Conservation (phyloP, 2,888 invertebrate genomes). For the Erynnis tages region DNA sequence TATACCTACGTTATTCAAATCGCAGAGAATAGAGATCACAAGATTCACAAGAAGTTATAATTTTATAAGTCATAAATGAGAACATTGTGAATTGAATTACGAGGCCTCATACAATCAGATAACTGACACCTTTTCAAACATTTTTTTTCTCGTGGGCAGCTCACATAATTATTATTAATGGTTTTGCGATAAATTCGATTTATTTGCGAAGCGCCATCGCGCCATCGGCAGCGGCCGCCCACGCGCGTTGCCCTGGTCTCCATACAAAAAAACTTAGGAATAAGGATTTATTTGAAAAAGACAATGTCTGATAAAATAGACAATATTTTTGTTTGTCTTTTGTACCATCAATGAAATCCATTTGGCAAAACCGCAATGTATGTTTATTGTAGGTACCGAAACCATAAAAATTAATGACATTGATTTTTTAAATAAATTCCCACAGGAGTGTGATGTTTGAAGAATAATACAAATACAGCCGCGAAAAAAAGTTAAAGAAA, state of each 20-base stretch:
- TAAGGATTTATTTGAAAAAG: too few relatives aligned
- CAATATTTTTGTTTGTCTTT: too few relatives aligned
- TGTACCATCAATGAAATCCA: too few relatives aligned
- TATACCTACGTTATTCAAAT: too few relatives aligned
- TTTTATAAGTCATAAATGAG: neutral
- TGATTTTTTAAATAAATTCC: too few relatives aligned
- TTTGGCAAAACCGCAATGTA: too few relatives aligned
- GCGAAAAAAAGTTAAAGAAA: neutral
- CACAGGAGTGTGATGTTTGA: neutral
- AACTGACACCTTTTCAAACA: neutral
- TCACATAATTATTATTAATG: too few relatives aligned
- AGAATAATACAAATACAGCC: neutral
- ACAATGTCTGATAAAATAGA: too few relatives aligned
- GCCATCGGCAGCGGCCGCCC: neutral
- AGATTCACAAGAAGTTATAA: neutral
- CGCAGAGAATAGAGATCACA: too few relatives aligned
- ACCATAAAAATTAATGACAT: too few relatives aligned
- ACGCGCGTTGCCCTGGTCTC: neutral
- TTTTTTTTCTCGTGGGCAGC: neutral
- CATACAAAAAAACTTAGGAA: too few relatives aligned
- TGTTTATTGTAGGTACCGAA: neutral
- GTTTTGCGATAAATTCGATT: neutral
- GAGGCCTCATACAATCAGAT: neutral
- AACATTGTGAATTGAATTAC: neutral
- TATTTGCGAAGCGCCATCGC: neutral